Percentiles rank a stretch among this genome's conserved stretches.
These are phyloP conservation scores for Hucho hucho DNA, from an alignment of 2,113 vertebrate species.

Conservation along the genomic window DNA sequence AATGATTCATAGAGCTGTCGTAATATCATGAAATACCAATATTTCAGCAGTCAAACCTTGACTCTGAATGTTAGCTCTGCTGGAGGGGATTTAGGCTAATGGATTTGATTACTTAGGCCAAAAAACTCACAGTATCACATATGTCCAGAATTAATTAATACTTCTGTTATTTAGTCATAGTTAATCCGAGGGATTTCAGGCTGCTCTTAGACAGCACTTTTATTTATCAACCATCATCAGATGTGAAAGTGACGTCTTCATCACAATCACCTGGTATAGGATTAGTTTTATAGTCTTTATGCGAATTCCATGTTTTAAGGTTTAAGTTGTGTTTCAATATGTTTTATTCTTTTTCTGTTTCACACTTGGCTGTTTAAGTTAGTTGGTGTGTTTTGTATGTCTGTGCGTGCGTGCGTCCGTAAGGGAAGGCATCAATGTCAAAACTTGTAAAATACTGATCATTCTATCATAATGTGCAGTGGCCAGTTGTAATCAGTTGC, in stretches of 20 bases:
- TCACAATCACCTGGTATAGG: constrained; percentile 43
- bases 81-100: background rate
- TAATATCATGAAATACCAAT: constrained; percentile 13
- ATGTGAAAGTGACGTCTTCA: constrained; percentile 43
- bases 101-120: background rate
- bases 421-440: constrained; percentile 34
- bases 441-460: constrained; percentile 48
- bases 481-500: constrained; percentile 68
- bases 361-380: constrained; percentile 25
- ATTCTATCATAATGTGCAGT: constrained; percentile 61
- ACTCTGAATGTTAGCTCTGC: background rate
- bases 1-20: background rate
- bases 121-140: background rate
- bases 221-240: constrained; percentile 13
- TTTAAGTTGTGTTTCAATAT: constrained; percentile 21
- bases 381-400: constrained; percentile 45
- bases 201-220: constrained; percentile 39
- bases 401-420: constrained; percentile 39
- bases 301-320: constrained; percentile 38
- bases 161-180: background rate
- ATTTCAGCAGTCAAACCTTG: constrained; percentile 6
- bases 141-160: background rate
- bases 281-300: constrained; percentile 47
- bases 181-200: background rate
- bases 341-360: constrained; percentile 17